Evolutionary conservation across 2,888 invertebrate species (phyloP), one percentile per base, ranked within the genome.

Genomic region (Elmis aenea): DNA sequence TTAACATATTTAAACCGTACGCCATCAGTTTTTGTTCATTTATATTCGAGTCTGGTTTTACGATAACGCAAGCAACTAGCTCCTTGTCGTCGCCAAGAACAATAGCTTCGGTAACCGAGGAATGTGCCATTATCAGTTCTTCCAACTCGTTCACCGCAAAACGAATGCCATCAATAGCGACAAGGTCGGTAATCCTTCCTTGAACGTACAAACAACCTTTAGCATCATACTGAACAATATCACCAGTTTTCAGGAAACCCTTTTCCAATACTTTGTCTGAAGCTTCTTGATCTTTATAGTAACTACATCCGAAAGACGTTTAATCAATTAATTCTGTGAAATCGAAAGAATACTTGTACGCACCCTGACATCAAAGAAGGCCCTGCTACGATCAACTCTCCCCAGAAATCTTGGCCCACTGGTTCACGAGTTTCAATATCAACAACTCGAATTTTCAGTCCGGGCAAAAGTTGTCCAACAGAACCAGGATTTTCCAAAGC

Each of bases 351-450:
- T n/a, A n/a, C n/a, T n/a, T n/a, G n/a, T n/a, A n/a, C n/a, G n/a
- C 48, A 62, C 62, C 62, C 61, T 12, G 59, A 37, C 61, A 62
- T 61, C 3, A 58, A 13, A 22, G 57, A 55, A 16, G 59, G 57
- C 6, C 58, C 57, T 9, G 45, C 37, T 22, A 57, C 55, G 13
- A 55, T 46, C 3, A 64, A 20, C 38, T 64, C 62, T 1, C 64
- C 64, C 43, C 52, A 56, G 30, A 42, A 41, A 15, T 55, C 48
- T 4, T 51, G 38, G 0, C 47, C 54, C 2, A 59, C 26, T 1
- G 37, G 23, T 32, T 54, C 42, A 27, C 52, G 48, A 1, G 54
- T 57, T 3, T 48, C 37, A 5, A 55, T 26, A 39, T 61, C 55
- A 2, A 59, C 39, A 15, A 64, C 47, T 42, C 53, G 55, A 3